Evolutionary conservation across 2,113 vertebrate genomes (phyloP).

Genomic region (Phyllopteryx taeniolatus): DNA sequence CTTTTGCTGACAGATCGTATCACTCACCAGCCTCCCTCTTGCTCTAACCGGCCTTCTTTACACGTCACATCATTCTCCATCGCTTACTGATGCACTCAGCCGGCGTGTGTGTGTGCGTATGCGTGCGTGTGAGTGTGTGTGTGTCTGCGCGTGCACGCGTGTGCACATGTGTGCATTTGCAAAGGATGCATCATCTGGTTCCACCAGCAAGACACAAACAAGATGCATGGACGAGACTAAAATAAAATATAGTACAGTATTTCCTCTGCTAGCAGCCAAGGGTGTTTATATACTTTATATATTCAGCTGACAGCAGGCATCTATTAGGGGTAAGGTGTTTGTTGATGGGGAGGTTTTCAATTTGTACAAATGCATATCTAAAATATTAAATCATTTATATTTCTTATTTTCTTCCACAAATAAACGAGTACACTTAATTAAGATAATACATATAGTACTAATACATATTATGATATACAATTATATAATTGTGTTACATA

Average conservation of each 20-base stretch:
- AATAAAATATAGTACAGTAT: not conserved
- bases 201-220: slow-evolving; percentile 24
- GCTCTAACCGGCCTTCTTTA: slow-evolving; percentile 40
- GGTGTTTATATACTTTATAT: not conserved
- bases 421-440: not conserved
- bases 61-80: slow-evolving; percentile 38
- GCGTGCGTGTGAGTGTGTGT: slow-evolving; percentile 43
- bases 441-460: too few relatives aligned
- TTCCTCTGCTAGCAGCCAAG: not conserved
- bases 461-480: too few relatives aligned
- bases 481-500: too few relatives aligned
- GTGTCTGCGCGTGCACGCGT: slow-evolving; percentile 24
- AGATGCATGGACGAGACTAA: not conserved
- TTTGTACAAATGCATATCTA: not conserved
- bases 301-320: not conserved
- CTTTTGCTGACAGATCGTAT: slow-evolving; percentile 19
- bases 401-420: not conserved
- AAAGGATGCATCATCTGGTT: slow-evolving; percentile 31
- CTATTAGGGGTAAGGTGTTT: not conserved
- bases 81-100: slow-evolving; percentile 34
- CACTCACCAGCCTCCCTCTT: slow-evolving; percentile 11
- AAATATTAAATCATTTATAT: not conserved
- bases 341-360: not conserved
- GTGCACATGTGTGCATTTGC: slow-evolving; percentile 13
- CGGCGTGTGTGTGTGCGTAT: slow-evolving; percentile 26